Evolutionary conservation across 2,797 vertebrate genomes (phyloP).

Genomic region (Eupleurogrammus muticus): DNA sequence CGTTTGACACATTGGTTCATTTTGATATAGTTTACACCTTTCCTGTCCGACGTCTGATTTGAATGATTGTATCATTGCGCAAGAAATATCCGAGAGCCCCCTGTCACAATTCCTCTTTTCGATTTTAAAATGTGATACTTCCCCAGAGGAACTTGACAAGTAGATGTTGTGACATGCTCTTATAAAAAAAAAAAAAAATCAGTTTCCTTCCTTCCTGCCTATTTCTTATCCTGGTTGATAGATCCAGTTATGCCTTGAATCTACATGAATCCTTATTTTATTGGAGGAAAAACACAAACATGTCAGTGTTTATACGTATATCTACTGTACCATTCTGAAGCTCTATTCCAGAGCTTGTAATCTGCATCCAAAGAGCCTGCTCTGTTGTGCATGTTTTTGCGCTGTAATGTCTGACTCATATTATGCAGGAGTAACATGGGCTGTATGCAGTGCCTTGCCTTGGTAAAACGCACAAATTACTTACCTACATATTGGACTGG

Average conservation of each 20-base stretch:
- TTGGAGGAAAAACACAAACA: slow-evolving; percentile 32
- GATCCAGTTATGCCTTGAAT: slow-evolving; percentile 38
- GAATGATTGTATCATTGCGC: slow-evolving; percentile 78
- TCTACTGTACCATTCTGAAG: slow-evolving; percentile 52
- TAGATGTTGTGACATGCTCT: slow-evolving; percentile 61
- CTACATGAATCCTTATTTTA: slow-evolving; percentile 6
- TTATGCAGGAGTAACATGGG: slow-evolving; percentile 49
- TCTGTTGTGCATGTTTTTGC: slow-evolving; percentile 69
- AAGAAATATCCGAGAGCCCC: slow-evolving; percentile 74
- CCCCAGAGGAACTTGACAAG: slow-evolving; percentile 75
- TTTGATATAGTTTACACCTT: slow-evolving; percentile 52
- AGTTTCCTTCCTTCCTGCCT: slow-evolving; percentile 43
- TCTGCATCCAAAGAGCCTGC: slow-evolving; percentile 71
- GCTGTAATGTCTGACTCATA: slow-evolving; percentile 57
- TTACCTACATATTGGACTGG: slow-evolving; percentile 55
- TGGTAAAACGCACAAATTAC: slow-evolving; percentile 76
- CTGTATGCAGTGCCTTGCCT: slow-evolving; percentile 78
- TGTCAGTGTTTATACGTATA: slow-evolving; percentile 35
- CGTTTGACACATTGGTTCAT: slow-evolving; percentile 43
- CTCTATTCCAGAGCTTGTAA: slow-evolving; percentile 43
- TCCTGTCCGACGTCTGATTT: slow-evolving; percentile 74
- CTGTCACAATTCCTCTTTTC: slow-evolving; percentile 72
- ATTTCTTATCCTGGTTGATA: slow-evolving; percentile 29
- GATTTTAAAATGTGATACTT: slow-evolving; percentile 52
- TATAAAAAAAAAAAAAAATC: slow-evolving; percentile 66